phyloP scores from a whole-genome alignment of 2,797 vertebrate genomes.

The Phataginus tetradactyla region DNA sequence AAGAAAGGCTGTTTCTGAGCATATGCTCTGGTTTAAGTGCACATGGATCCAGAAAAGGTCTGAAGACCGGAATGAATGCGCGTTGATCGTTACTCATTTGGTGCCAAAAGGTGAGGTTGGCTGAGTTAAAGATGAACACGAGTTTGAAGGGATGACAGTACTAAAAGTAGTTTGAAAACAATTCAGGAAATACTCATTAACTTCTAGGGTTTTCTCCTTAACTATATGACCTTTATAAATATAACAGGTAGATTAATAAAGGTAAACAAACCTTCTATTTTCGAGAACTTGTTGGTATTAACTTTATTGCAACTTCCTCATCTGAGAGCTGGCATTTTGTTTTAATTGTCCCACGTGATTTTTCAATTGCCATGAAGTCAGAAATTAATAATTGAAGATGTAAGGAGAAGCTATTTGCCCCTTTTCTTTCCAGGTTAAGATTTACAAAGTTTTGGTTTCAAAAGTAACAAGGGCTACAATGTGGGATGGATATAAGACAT shows the following conservation, averaged over 20 bases:
- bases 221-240: neutral
- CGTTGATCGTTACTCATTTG: neutral
- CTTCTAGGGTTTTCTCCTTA: neutral
- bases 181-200: neutral
- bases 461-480: neutral
- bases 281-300: neutral
- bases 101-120: neutral
- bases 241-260: neutral
- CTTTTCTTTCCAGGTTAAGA: neutral
- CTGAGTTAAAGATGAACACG: neutral
- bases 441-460: neutral
- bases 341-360: neutral
- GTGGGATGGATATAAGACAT: neutral
- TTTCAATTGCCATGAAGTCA: neutral
- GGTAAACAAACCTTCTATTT: neutral
- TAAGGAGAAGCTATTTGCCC: neutral
- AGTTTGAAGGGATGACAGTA: neutral
- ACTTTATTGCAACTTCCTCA: neutral
- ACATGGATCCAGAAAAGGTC: neutral
- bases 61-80: neutral
- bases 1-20: neutral
- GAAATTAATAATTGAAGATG: neutral
- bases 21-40: neutral
- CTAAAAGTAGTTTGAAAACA: neutral
- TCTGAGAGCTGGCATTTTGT: neutral